A percentile compares a stretch with the other conserved stretches of the same genome.
These are phyloP conservation scores for Marasmarcha lunaedactyla DNA, from an alignment of 2,888 invertebrate species.

Conservation along the genomic window DNA sequence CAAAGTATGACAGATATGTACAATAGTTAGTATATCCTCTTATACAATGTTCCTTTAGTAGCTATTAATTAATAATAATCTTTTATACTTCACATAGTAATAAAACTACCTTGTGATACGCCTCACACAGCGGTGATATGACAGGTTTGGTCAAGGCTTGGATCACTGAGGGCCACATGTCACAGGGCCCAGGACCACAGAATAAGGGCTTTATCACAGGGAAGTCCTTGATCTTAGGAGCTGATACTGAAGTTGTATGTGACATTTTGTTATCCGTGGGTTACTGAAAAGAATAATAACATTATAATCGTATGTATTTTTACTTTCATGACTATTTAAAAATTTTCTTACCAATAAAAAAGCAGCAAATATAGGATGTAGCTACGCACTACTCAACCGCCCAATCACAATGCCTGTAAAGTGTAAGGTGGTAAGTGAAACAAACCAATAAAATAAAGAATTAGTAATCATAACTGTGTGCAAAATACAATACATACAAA, in stretches of 20 bases:
- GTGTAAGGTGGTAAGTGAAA: not conserved
- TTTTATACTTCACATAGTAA: no score
- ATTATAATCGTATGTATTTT: no score
- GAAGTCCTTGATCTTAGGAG: slow-evolving; percentile 39
- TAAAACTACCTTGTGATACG: slow-evolving; percentile 40
- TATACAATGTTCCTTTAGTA: no score
- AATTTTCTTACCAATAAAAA: no score
- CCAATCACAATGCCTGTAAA: not conserved
- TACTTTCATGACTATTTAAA: no score
- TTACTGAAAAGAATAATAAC: not conserved
- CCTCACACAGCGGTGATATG: slow-evolving; percentile 42
- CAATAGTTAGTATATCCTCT: no score
- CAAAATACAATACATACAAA: no score
- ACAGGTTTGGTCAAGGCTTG: slow-evolving; percentile 38
- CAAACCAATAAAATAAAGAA: not conserved
- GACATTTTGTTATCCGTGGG: slow-evolving; percentile 20
- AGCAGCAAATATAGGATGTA: no score
- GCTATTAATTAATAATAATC: no score
- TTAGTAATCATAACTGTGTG: no score
- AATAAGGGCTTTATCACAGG: slow-evolving; percentile 32
- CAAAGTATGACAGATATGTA: no score
- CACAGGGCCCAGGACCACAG: slow-evolving; percentile 52
- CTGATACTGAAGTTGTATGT: slow-evolving; percentile 26
- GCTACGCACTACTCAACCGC: no score
- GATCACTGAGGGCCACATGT: slow-evolving; percentile 46